Evolutionary conservation across 2,888 invertebrate genomes (phyloP).

Genomic region (Trichogramma evanescens): DNA sequence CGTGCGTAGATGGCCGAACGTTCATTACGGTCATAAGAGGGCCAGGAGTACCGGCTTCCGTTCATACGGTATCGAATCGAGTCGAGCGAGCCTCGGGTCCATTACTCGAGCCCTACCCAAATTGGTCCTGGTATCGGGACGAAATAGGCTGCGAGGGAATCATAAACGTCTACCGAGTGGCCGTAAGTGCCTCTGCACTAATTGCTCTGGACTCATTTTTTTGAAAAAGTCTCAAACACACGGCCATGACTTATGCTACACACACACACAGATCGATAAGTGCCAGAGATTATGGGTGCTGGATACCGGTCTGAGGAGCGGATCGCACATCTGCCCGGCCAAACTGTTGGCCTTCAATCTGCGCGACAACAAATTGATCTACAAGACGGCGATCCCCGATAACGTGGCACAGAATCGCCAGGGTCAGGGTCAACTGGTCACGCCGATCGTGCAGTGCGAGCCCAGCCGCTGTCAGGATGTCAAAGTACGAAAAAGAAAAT

Average conservation of each 20-base stretch:
- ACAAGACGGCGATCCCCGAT: constrained; percentile 24
- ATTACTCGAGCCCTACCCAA: constrained; percentile 57
- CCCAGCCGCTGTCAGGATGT: constrained; percentile 14
- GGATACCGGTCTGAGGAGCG: constrained; percentile 59
- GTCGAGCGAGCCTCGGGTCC: constrained; percentile 43
- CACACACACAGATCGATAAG: constrained; percentile 52
- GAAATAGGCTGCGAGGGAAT: constrained; percentile 59
- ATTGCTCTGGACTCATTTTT: too few species aligned
- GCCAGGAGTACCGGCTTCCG: constrained; percentile 60
- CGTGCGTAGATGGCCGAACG: constrained; percentile 34
- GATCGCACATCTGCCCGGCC: constrained; percentile 57
- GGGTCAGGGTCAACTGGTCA: constrained; percentile 26
- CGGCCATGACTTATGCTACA: too few species aligned
- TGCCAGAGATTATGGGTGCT: constrained; percentile 65
- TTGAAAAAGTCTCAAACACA: too few species aligned
- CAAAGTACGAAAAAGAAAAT: too few species aligned
- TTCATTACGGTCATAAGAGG: constrained; percentile 63
- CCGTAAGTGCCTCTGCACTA: constrained; percentile 50
- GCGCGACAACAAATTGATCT: constrained; percentile 42
- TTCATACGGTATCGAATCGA: constrained; percentile 54
- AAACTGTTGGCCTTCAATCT: constrained; percentile 68
- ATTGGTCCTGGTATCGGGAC: constrained; percentile 51
- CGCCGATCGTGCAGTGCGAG: constrained; percentile 27
- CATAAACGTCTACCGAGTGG: constrained; percentile 66
- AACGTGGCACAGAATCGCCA: constrained; percentile 23